Base-by-base conservation (phyloP, 2,888 invertebrate genomes). In the Lasioglossum vierecki region DNA sequence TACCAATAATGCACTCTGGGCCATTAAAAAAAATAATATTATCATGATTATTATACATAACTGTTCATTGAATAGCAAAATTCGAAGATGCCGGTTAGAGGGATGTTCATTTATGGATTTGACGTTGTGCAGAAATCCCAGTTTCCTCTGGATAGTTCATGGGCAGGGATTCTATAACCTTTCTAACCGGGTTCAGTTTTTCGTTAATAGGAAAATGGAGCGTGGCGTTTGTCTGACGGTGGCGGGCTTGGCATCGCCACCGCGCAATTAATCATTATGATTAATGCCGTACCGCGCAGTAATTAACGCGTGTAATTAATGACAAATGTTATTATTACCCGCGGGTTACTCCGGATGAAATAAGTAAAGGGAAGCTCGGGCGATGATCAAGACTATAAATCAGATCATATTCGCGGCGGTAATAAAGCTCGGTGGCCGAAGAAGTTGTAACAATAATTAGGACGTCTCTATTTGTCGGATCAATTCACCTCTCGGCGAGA, bases 281-380 rank as follows among this genome's bases (percentile, higher is more conserved):
- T 83, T 83, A 83, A 83, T 76, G 72, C 49, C 72, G 63, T 76
- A 44, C 26, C 46, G 66, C 6, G 72, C 81, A 46, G 76, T 76
- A 76, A 81, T 83, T 81, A 83, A 81, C 76, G 83, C 76, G 30
- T 76, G 83, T 66, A 81, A 83, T 83, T 81, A 81, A 83, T 76
- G 83, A 81, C 76, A 81, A 83, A 81, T 81, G 81, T 83, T 83
- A 66, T 83, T 81, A 72, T 81, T 76, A 73, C 53, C 76, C 53
- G n/a, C 72, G 76, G 66, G 68, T 74, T 57, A 71, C 79, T 73
- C 30, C 49, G 22, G 66, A 30, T 11, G 49, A 22, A 74, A 60
- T 57, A 57, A 74, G 74, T 57, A n/a, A 57, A 57, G 39, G 15
- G 74, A 60, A 26, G 13, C 6, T 22, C n/a, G 35, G n/a, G 15